Percentiles rank a stretch among this genome's conserved stretches.
phyloP scores from a whole-genome alignment of 35 echinoderm and acorn worm genomes.

The Holothuria glaberrima region DNA sequence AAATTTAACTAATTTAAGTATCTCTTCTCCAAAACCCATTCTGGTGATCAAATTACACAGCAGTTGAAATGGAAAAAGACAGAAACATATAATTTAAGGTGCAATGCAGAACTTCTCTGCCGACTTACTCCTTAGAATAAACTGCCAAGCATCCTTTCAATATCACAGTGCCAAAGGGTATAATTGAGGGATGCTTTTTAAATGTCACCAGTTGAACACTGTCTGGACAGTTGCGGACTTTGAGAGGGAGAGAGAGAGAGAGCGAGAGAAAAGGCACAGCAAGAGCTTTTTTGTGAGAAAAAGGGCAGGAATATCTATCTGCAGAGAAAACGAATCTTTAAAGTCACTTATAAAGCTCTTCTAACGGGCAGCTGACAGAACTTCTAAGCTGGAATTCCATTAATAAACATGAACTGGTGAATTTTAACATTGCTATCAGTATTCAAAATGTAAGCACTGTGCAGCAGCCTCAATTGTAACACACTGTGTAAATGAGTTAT shows the following conservation, averaged over 20 bases:
- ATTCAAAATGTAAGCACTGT: too few relatives aligned
- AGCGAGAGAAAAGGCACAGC: slow-evolving; percentile 5
- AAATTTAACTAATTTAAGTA: slow-evolving; percentile 44
- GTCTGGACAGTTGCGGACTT: slow-evolving; percentile 25
- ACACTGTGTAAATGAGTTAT: too few relatives aligned
- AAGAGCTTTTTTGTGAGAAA: not conserved
- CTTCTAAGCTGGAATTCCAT: too few relatives aligned
- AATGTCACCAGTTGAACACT: slow-evolving; percentile 36
- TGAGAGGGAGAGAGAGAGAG: slow-evolving; percentile 43
- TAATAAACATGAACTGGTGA: too few relatives aligned
- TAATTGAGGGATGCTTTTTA: slow-evolving; percentile 39
- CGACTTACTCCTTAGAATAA: slow-evolving; percentile 9
- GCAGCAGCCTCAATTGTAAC: too few relatives aligned
- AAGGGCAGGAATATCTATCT: not conserved
- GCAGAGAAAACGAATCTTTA: not conserved
- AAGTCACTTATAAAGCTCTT: too few relatives aligned
- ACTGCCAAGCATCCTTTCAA: slow-evolving; percentile 32
- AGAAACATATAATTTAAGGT: slow-evolving; percentile 39
- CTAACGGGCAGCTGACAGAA: too few relatives aligned
- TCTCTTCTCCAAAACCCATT: slow-evolving; percentile 42
- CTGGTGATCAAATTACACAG: slow-evolving; percentile 44
- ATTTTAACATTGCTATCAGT: too few relatives aligned
- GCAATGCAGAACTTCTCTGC: slow-evolving; percentile 15
- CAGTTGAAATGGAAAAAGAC: slow-evolving; percentile 8
- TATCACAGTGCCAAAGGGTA: slow-evolving; percentile 42